A percentile compares a stretch with the other conserved stretches of the same genome.
These are phyloP conservation scores for Scatophagus argus DNA, from an alignment of 2,113 vertebrate genomes.

Conservation along the genomic window DNA sequence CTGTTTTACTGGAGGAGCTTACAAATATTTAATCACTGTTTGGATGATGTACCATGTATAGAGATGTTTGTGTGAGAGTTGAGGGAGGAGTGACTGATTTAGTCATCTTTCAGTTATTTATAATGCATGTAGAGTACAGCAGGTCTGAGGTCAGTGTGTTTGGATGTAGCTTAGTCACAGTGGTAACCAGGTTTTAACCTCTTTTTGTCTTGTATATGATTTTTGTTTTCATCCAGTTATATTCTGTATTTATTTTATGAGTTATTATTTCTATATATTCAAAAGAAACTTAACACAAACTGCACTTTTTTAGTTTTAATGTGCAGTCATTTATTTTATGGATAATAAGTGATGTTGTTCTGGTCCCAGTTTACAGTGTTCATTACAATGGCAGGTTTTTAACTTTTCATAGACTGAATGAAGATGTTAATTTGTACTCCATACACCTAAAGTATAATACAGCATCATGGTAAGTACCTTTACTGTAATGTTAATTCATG, in stretches of 20 bases:
- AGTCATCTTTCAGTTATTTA: background rate
- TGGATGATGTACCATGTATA: slow-evolving; percentile 41
- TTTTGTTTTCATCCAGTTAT: too few species aligned
- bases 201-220: too few species aligned
- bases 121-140: background rate
- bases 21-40: slow-evolving; percentile 77
- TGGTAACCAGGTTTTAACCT: background rate
- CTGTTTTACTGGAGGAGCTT: slow-evolving; percentile 68
- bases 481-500: background rate
- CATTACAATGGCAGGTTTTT: background rate
- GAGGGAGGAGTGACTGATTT: background rate
- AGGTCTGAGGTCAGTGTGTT: background rate
- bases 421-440: background rate
- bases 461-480: too few species aligned
- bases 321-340: background rate
- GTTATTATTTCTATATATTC: background rate
- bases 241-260: background rate
- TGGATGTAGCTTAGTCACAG: background rate
- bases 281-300: background rate
- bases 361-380: background rate
- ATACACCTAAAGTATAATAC: too few species aligned
- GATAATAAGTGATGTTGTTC: too few species aligned
- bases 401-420: too few species aligned
- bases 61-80: slow-evolving; percentile 15
- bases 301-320: too few species aligned